phyloP scores from a whole-genome alignment of 2,113 vertebrate genomes.

The Nymphicus hollandicus region DNA sequence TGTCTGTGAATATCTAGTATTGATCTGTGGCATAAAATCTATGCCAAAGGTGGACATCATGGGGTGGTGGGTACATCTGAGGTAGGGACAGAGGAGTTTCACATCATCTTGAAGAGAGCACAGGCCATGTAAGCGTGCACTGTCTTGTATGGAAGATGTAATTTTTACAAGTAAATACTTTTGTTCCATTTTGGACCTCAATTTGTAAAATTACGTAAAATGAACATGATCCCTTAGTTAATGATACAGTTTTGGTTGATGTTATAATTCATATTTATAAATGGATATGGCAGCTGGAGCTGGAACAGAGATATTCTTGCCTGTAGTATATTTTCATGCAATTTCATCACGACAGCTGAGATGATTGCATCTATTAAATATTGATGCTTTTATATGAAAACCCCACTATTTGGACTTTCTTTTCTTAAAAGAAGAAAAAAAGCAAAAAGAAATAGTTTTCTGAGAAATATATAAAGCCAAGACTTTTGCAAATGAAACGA shows the following conservation, averaged over 20 bases:
- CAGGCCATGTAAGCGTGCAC: fast-evolving
- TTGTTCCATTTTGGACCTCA: not conserved
- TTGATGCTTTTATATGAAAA: not conserved
- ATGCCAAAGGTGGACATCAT: not conserved
- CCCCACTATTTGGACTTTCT: not conserved
- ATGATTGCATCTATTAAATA: not conserved
- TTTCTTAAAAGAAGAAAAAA: not conserved
- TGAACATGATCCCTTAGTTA: not conserved
- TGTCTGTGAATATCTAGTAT: too few relatives aligned
- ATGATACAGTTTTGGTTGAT: not conserved
- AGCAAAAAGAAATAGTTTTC: not conserved
- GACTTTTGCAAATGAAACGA: not conserved
- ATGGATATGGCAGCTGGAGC: not conserved
- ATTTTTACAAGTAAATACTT: not conserved
- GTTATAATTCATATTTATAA: not conserved
- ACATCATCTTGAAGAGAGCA: not conserved
- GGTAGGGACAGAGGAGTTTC: not conserved
- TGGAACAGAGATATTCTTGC: not conserved
- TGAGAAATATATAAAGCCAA: not conserved
- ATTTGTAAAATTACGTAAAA: not conserved
- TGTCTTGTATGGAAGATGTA: not conserved
- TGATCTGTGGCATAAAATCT: not conserved
- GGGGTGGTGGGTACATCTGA: not conserved
- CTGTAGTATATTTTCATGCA: not conserved
- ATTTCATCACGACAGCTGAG: not conserved